Percentiles rank a stretch among this genome's conserved stretches.
phyloP scores from a whole-genome alignment of 2,113 vertebrate species.

The Plecotus auritus region DNA sequence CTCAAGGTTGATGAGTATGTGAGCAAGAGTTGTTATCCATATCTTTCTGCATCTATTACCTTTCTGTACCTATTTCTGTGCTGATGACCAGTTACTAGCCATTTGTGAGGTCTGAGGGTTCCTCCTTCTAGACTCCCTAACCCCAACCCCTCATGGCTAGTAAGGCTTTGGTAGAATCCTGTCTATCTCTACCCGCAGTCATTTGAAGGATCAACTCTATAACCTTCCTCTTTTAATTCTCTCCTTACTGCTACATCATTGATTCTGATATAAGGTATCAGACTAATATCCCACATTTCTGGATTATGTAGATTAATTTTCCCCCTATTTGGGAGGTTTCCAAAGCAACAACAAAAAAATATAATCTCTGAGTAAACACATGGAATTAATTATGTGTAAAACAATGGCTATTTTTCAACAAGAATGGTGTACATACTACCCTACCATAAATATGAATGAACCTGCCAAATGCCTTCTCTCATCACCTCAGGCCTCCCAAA shows the following conservation, averaged over 20 bases:
- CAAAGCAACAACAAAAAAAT: slow-evolving; percentile 36
- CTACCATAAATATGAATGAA: not conserved
- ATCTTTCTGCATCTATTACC: not conserved
- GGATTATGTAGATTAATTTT: not conserved
- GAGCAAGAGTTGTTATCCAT: not conserved
- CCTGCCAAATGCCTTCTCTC: not conserved
- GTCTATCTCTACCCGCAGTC: not conserved
- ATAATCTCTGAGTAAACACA: not conserved
- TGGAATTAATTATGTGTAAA: not conserved
- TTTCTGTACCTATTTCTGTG: not conserved
- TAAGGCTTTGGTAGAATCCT: not conserved
- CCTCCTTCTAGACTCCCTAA: not conserved
- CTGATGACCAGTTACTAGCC: not conserved
- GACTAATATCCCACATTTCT: not conserved
- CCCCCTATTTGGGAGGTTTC: not conserved
- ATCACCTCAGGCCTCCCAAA: not conserved
- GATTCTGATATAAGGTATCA: not conserved
- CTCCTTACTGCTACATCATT: not conserved
- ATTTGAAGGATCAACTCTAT: not conserved
- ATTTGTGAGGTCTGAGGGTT: not conserved
- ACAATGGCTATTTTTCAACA: not conserved
- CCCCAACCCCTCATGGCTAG: not conserved
- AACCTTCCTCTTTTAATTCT: not conserved
- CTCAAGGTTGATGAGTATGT: not conserved
- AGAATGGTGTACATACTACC: not conserved